Evolutionary conservation across 2,797 vertebrate species (phyloP).

Genomic region (Nyctibius grandis): DNA sequence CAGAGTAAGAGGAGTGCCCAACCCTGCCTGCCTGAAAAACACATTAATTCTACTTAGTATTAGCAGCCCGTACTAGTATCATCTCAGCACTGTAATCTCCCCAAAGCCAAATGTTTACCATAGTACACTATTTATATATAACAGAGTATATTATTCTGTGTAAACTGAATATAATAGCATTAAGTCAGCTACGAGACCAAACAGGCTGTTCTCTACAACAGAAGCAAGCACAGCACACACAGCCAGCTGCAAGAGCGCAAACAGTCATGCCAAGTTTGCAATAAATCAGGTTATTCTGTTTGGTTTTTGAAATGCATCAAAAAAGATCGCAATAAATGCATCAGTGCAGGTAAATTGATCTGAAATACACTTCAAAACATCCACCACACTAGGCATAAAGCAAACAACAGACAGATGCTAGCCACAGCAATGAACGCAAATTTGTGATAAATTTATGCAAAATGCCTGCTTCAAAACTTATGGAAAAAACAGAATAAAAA

Average conservation of each 20-base stretch:
- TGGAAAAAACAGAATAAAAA: not conserved
- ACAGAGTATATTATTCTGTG: not conserved
- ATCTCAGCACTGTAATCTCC: not conserved
- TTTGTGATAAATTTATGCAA: not conserved
- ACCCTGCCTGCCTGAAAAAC: not conserved
- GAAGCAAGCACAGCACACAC: not conserved
- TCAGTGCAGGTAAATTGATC: not conserved
- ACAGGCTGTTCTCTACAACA: not conserved
- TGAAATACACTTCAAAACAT: not conserved
- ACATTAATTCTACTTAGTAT: not conserved
- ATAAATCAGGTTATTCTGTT: not conserved
- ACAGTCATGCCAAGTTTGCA: not conserved
- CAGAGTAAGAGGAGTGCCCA: not conserved
- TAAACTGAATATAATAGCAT: not conserved
- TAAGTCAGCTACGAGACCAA: not conserved
- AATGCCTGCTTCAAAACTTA: not conserved
- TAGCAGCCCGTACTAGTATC: not conserved
- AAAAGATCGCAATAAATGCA: not conserved
- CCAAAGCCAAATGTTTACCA: not conserved
- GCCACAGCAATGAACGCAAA: not conserved
- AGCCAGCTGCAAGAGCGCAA: not conserved
- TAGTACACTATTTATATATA: not conserved
- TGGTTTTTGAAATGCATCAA: not conserved
- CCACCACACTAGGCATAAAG: not conserved
- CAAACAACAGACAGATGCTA: conserved; percentile 7